Evolutionary conservation across 2,113 vertebrate species (phyloP), one percentile per base, ranked within the genome.

Genomic region (Rana temporaria): DNA sequence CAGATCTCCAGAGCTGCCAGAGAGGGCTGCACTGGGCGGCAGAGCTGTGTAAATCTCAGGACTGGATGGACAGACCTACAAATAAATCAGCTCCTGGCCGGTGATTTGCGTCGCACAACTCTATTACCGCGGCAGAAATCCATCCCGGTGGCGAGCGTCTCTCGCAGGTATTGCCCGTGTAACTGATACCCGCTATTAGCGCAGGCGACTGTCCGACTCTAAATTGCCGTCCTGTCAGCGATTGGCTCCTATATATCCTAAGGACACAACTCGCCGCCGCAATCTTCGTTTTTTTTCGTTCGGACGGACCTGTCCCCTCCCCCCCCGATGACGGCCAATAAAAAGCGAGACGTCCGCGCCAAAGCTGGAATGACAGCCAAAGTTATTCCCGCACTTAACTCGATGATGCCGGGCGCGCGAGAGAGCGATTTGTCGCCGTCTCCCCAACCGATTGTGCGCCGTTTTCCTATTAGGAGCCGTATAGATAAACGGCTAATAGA

Each of bases 401-500:
- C 70, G 52, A 71, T 82, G 74, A 82, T 82, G 80, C 80, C 60
- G 63, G 67, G 81, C n/a, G 26, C 76, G 73, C 57, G 81, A 83
- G 72, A 83, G 72, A 83, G 72, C 81, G 57, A 76, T 83, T 76
- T 72, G 62, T 83, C 26, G 73, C 42, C 32, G 81, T 72, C 81
- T 83, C 56, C 56, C 81, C 60, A 76, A 1, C 81, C 81, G 76
- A 83, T 64, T 83, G 52, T 1, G 60, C 72, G 64, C 63, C 75
- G 64, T 76, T 76, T 76, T 75, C 76, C 81, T 83, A 83, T 83
- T 83, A 83, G 81, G 66, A 83, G 65, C 38, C 81, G 68, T 72
- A 76, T 76, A 83, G 81, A 83, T 76, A 83, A 83, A 83, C 71
- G 65, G 52, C 81, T 83, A 76, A 83, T 83, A 83, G 81, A 83